phyloP scores from a whole-genome alignment of 2,113 vertebrate species.

The Calidris pugnax region DNA sequence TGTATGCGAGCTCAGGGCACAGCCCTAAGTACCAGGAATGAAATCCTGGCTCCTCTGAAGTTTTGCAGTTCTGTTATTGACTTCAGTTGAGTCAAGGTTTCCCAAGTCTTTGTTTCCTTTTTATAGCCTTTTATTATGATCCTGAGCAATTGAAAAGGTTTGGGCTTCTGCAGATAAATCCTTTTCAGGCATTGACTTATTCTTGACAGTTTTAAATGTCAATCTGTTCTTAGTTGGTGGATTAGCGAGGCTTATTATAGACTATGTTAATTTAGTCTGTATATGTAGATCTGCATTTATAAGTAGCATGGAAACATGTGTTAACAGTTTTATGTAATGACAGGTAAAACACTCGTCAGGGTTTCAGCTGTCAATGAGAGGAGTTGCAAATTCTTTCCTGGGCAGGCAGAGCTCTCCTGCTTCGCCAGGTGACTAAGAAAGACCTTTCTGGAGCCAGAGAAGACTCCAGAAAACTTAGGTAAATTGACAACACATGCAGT shows the following conservation, averaged over 20 bases:
- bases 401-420: background rate
- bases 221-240: constrained; percentile 9
- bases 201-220: constrained; percentile 49
- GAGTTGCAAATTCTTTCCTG: background rate
- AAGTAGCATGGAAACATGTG: constrained; percentile 41
- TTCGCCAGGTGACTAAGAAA: constrained; percentile 11
- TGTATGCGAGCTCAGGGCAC: background rate
- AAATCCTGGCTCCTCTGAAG: background rate
- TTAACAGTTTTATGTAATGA: constrained; percentile 57
- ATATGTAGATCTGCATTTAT: background rate
- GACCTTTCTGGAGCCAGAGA: background rate
- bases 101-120: background rate
- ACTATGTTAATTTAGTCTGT: constrained; percentile 18
- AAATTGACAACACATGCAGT: constrained; percentile 29
- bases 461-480: background rate
- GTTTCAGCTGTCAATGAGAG: background rate
- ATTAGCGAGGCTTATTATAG: constrained; percentile 43
- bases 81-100: background rate
- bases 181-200: constrained; percentile 1
- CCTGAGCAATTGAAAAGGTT: background rate
- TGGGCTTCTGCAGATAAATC: constrained; percentile 12
- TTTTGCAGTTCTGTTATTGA: background rate
- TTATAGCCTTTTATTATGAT: background rate
- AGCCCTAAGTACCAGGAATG: background rate
- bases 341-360: background rate